Base-by-base conservation (phyloP, 2,888 invertebrate genomes). In the Lasioglossum zephyrum region DNA sequence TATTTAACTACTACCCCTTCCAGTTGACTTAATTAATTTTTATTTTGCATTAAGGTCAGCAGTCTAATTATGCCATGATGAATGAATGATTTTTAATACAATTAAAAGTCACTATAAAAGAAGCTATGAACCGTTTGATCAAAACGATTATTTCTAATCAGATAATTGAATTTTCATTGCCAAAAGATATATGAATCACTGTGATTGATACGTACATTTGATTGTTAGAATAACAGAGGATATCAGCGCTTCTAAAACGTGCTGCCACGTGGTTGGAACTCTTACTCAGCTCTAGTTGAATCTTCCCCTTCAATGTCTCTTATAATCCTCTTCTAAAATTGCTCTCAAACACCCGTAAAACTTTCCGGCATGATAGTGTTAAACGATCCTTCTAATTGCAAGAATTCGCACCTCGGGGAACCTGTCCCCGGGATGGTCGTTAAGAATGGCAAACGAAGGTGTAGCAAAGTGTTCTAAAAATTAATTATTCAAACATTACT, bases 351-450 rank as follows among this genome's bases (percentile, higher is more conserved):
- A 66, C 18, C 16, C 18, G 36, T 36, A 66, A 66, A 66, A 66
- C 49, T 53, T 73, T 53, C 49, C 36, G 11, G 31, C 49, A 5
- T 13, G 49, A 73, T 22, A 73, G 49, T 73, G 49, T 49, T 53
- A 73, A 73, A 73, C 73, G 73, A 49, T 53, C 73, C 49, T n/a
- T 49, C 31, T n/a, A 73, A 49, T 73, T 49, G 44, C 49, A 73
- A 73, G 49, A 73, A 73, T 31, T 73, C 73, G 73, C 49, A 53
- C 36, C 66, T 66, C 22, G 66, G 66, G 18, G 4, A 66, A 36
- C 66, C 66, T 36, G 36, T 22, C 36, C 66, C 31, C 36, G 36
- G 18, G 22, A 36, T 36, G 18, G 66, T 31, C 31, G 36, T 66
- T 66, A 36, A 66, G 36, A 66, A 66, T 18, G 36, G 36, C 66